Evolutionary conservation across 2,113 vertebrate genomes (phyloP).

Genomic region (Cyanoramphus novaezelandiae): DNA sequence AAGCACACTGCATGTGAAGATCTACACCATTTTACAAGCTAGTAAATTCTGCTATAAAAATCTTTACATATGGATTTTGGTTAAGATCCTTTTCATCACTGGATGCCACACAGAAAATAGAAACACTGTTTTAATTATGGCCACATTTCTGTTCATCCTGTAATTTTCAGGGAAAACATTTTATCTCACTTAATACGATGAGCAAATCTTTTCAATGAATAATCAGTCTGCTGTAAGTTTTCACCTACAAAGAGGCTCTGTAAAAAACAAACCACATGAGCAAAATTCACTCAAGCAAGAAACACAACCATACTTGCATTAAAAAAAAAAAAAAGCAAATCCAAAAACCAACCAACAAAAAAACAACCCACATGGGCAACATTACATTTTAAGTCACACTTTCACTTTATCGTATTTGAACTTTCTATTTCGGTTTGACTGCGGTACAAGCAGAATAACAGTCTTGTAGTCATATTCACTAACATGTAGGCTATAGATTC

Average conservation of each 20-base stretch:
- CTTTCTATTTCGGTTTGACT: not conserved
- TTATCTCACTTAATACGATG: not conserved
- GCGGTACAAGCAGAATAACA: not conserved
- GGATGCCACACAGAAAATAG: not conserved
- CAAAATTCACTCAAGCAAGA: not conserved
- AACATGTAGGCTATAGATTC: not conserved
- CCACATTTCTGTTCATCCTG: not conserved
- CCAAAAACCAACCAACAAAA: not conserved
- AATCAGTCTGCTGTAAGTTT: not conserved
- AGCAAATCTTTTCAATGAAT: not conserved
- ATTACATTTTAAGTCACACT: not conserved
- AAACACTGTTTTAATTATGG: not conserved
- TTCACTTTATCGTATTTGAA: not conserved
- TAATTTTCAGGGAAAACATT: not conserved
- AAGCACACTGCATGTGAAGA: not conserved
- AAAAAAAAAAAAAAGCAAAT: not conserved
- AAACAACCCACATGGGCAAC: not conserved
- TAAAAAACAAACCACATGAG: not conserved
- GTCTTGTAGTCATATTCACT: not conserved
- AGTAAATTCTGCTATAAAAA: not conserved
- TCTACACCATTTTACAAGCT: not conserved
- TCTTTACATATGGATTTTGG: not conserved
- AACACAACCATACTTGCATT: not conserved
- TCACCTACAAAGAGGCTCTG: not conserved
- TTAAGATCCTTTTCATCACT: not conserved